Percentiles rank a stretch among this genome's conserved stretches.
phyloP scores from a whole-genome alignment of 2,888 invertebrate genomes.

The Heliconius charithonia region DNA sequence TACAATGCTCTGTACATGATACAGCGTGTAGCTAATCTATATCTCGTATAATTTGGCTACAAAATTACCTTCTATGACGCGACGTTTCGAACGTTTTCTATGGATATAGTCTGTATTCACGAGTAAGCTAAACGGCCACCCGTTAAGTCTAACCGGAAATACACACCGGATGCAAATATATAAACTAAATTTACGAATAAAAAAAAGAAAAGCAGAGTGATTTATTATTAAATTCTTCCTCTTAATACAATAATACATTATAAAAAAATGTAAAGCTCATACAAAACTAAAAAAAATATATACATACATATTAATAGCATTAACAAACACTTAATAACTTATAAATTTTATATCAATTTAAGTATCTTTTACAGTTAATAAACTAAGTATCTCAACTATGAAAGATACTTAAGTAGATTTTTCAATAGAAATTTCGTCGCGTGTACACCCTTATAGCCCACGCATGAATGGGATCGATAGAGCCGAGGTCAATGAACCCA shows the following conservation, averaged over 20 bases:
- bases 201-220: neutral
- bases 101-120: neutral
- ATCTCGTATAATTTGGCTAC: neutral
- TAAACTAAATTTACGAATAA: neutral
- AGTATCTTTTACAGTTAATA: neutral
- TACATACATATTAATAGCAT: no score
- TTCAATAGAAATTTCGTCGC: conserved; percentile 18
- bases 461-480: conserved; percentile 71
- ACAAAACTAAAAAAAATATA: no score
- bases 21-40: neutral
- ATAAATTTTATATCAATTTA: neutral
- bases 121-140: neutral
- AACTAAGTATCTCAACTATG: neutral
- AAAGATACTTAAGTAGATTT: conserved; percentile 15
- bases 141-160: neutral
- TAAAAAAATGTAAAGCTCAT: no score
- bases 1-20: neutral
- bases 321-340: neutral
- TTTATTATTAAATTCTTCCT: neutral
- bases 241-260: neutral
- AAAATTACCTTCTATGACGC: neutral
- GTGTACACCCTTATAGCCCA: conserved; percentile 44
- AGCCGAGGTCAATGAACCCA: conserved; percentile 56
- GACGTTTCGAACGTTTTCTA: neutral
- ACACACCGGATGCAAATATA: neutral